Evolutionary conservation across 1,140 invertebrate species (phyloP).

Genomic region (Tachypleus tridentatus): DNA sequence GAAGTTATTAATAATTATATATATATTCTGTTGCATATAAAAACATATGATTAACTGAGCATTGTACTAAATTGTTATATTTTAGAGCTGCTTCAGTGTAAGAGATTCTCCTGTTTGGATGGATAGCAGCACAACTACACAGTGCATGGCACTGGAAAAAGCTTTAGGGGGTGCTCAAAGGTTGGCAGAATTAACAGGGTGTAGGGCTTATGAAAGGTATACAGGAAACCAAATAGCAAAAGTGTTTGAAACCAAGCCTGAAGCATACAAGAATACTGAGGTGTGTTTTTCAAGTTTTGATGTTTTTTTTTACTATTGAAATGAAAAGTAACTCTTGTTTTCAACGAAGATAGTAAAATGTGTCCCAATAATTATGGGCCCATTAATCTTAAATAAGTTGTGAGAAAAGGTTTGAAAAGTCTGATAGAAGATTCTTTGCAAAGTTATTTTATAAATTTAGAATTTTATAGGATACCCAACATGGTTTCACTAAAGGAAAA

Average conservation of each 20-base stretch:
- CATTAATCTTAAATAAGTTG: too few relatives aligned
- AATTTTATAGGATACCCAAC: too few relatives aligned
- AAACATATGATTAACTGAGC: background rate
- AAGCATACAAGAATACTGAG: slow-evolving; percentile 67
- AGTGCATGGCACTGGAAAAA: slow-evolving; percentile 67
- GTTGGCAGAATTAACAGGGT: slow-evolving; percentile 78
- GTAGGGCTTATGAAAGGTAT: slow-evolving; percentile 83
- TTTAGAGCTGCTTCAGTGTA: slow-evolving; percentile 50
- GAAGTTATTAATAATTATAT: background rate
- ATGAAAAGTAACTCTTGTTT: slow-evolving; percentile 3
- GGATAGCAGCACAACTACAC: slow-evolving; percentile 75
- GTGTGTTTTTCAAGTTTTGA: slow-evolving; percentile 34
- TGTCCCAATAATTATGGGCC: background rate
- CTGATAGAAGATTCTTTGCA: too few relatives aligned
- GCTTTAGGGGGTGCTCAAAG: slow-evolving; percentile 60
- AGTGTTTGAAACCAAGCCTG: slow-evolving; percentile 54
- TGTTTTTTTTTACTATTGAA: background rate
- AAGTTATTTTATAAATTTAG: too few relatives aligned
- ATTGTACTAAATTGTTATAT: background rate
- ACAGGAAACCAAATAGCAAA: slow-evolving; percentile 88
- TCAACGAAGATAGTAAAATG: too few relatives aligned
- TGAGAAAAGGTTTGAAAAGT: too few relatives aligned
- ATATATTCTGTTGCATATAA: slow-evolving; percentile 3
- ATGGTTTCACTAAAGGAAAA: too few relatives aligned
- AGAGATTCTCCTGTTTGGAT: slow-evolving; percentile 88